Base-by-base conservation (phyloP, 2,797 vertebrate species). In the Acomys russatus region DNA sequence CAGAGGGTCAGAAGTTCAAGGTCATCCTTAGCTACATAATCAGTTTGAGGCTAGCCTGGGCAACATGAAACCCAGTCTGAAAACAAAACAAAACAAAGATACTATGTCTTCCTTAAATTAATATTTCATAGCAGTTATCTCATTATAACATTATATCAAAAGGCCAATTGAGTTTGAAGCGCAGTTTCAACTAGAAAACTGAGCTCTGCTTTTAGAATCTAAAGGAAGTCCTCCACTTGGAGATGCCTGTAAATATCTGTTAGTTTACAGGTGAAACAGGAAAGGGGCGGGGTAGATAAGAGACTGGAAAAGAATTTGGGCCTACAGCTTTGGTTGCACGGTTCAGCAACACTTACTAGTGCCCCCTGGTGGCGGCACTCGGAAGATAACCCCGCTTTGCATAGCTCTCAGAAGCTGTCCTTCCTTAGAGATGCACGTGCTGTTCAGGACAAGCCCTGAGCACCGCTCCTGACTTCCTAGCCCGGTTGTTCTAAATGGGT, bases 321-420 rank as follows among this genome's bases (percentile, higher is more conserved):
- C 28, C 35, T 66, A 83, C 38, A 73, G 17, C 8, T 93, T 76
- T 94, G 7, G 66, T 82, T 86, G 73, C n/a, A 82, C 64, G 78
- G 92, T 87, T 61, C 82, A 35, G 70, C 88, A 88, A 89, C 59
- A 95, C 76, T 92, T 94, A 30, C 88, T 92, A 79, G 93, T 90
- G 92, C 94, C 94, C 93, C 97, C 93, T 95, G 93, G 88, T 96
- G 92, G 95, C 79, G 76, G 78, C 44, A 71, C 8, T 6, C 35
- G 17, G 74, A 78, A 74, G 92, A 94, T 88, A 49, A 92, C n/a
- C 6, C 6, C 18, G 28, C 73, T 14, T 86, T 83, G 56, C 15
- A 59, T 4, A 4, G 14, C 56, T 77, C 63, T 80, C 85, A 8
- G 66, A 61, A 15, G 44, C 33, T 63, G 38, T 22, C 92, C 70